phyloP scores from a whole-genome alignment of 2,113 vertebrate species.

The Pholis gunnellus region DNA sequence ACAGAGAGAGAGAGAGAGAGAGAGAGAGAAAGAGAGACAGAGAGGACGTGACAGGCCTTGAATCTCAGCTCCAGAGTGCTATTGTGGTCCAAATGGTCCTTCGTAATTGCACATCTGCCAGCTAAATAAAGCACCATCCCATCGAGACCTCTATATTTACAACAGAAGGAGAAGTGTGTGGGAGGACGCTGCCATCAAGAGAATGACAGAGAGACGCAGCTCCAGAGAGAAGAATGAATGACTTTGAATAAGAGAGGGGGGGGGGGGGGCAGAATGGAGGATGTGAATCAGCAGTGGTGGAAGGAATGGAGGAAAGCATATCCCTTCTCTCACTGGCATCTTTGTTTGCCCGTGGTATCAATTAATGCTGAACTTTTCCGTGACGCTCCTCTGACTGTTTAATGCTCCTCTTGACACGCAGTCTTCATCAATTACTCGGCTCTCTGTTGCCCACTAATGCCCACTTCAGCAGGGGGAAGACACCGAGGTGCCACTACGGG shows the following conservation, averaged over 20 bases:
- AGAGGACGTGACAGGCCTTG: conserved; percentile 30
- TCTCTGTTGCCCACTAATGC: neutral
- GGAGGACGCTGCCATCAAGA: conserved; percentile 55
- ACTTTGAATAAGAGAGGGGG: conserved; percentile 27
- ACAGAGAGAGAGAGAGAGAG: conserved; percentile 7
- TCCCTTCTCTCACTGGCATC: conserved; percentile 18
- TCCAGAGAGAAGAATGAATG: conserved; percentile 53
- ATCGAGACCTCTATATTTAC: conserved; percentile 74
- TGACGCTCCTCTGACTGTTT: neutral
- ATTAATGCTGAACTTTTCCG: neutral
- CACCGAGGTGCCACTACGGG: neutral
- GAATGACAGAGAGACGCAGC: conserved; percentile 43
- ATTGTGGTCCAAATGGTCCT: conserved; percentile 63
- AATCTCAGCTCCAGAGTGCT: conserved; percentile 42
- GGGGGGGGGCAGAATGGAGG: conserved; percentile 12
- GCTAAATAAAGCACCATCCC: conserved; percentile 77
- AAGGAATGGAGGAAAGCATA: conserved; percentile 16
- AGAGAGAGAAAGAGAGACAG: neutral
- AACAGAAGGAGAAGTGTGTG: conserved; percentile 64
- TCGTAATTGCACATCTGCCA: conserved; percentile 76
- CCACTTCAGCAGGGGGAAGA: conserved; percentile 18
- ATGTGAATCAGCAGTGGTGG: conserved; percentile 51
- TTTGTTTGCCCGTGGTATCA: conserved; percentile 31
- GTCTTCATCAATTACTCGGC: neutral
- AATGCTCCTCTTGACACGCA: neutral